Percentiles rank a stretch among this genome's conserved stretches.
phyloP scores from a whole-genome alignment of 2,888 invertebrate species.

The Onchidella celtica region DNA sequence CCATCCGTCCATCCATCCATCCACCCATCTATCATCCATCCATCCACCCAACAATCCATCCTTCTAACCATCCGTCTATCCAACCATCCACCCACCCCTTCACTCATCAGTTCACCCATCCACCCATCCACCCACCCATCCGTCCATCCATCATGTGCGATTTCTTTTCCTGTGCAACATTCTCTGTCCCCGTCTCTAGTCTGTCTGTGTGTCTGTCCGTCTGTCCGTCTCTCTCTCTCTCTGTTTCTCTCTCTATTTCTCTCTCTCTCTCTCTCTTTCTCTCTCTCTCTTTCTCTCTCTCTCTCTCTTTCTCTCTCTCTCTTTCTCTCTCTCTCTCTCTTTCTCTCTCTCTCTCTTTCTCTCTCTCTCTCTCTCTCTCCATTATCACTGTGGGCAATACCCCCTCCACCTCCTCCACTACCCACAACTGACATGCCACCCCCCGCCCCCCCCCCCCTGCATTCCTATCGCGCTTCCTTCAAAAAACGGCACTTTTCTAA shows the following conservation, averaged over 20 bases:
- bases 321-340: background rate
- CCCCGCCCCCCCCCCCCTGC: background rate
- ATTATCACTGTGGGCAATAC: background rate
- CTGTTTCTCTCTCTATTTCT: no score
- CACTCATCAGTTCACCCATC: no score
- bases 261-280: no score
- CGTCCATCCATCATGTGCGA: background rate
- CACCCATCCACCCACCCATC: no score
- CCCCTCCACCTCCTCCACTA: background rate
- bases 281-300: background rate
- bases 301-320: background rate
- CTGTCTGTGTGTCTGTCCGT: no score
- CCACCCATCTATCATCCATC: no score
- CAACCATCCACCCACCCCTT: no score
- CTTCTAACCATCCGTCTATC: no score
- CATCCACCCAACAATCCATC: no score
- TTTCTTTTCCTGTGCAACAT: background rate
- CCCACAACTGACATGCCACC: background rate
- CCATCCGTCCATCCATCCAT: no score
- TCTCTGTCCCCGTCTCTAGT: background rate
- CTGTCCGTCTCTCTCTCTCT: no score
- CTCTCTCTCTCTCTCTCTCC: background rate
- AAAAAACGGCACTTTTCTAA: background rate
- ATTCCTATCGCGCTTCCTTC: background rate
- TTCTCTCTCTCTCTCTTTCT: slow-evolving; percentile 7